Evolutionary conservation across 2,888 invertebrate genomes (phyloP).

Genomic region (Dolomedes plantarius): DNA sequence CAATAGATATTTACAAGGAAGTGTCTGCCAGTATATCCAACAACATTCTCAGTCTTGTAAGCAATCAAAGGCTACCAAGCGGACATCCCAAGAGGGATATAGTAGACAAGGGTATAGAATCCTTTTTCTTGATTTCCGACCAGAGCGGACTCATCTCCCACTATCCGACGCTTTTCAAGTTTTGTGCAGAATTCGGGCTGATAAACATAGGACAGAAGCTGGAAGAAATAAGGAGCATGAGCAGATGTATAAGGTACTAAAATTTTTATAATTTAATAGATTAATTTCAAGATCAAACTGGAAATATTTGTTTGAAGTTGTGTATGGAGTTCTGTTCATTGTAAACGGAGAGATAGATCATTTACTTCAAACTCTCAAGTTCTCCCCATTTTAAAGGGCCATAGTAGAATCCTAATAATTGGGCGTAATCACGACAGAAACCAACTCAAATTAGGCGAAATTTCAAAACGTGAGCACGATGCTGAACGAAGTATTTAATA

Average conservation of each 20-base stretch:
- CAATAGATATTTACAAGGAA: not conserved
- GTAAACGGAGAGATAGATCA: no score
- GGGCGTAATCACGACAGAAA: no score
- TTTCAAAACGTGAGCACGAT: no score
- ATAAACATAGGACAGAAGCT: not conserved
- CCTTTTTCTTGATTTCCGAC: not conserved
- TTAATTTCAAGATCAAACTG: no score
- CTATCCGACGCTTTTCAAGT: not conserved
- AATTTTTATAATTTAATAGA: no score
- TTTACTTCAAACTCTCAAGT: no score
- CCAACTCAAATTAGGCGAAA: no score
- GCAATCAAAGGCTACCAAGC: not conserved
- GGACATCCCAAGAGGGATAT: not conserved
- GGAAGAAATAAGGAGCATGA: not conserved
- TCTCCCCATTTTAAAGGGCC: no score
- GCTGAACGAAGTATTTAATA: no score
- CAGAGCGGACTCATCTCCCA: not conserved
- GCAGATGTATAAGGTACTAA: not conserved
- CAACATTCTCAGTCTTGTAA: not conserved
- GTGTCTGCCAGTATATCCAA: not conserved
- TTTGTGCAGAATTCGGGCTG: not conserved
- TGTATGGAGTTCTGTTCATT: no score
- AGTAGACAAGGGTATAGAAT: not conserved
- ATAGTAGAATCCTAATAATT: no score
- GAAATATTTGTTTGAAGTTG: no score